Conservation (phyloP, 2,888 invertebrate species). For the Spodoptera picta region DNA sequence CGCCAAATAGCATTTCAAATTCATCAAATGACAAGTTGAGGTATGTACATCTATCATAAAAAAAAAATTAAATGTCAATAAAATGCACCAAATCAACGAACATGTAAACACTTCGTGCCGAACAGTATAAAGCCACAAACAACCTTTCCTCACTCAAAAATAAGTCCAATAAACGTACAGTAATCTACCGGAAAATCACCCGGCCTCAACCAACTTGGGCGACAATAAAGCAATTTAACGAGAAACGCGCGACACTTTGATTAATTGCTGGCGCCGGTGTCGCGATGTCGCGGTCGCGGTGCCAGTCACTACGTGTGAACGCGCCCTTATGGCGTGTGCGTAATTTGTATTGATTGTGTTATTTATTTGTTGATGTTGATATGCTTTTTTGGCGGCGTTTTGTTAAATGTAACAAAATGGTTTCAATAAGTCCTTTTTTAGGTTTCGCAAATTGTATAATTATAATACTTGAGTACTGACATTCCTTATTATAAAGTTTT, state of each 20-base stretch:
- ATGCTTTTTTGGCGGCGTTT: conserved; percentile 22
- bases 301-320: conserved; percentile 67
- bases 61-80: conserved; percentile 4
- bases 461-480: too few species aligned
- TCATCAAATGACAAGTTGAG: too few species aligned
- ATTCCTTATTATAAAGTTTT: too few species aligned
- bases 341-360: conserved; percentile 36
- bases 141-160: conserved; percentile 48
- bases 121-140: conserved; percentile 39
- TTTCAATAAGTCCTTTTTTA: too few species aligned
- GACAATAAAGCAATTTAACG: conserved; percentile 64
- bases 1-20: too few species aligned
- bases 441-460: too few species aligned
- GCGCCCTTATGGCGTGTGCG: conserved; percentile 63
- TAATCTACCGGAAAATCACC: conserved; percentile 67
- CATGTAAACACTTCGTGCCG: conserved; percentile 29
- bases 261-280: conserved; percentile 69
- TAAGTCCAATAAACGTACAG: conserved; percentile 53
- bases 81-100: conserved; percentile 9
- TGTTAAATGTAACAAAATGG: not conserved
- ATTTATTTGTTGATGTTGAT: conserved; percentile 26
- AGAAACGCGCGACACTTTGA: conserved; percentile 67
- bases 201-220: conserved; percentile 64
- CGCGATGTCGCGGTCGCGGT: conserved; percentile 71
- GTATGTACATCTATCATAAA: too few species aligned